Conservation (phyloP, 2,797 vertebrate genomes). For the Phyllotis vaccarum region DNA sequence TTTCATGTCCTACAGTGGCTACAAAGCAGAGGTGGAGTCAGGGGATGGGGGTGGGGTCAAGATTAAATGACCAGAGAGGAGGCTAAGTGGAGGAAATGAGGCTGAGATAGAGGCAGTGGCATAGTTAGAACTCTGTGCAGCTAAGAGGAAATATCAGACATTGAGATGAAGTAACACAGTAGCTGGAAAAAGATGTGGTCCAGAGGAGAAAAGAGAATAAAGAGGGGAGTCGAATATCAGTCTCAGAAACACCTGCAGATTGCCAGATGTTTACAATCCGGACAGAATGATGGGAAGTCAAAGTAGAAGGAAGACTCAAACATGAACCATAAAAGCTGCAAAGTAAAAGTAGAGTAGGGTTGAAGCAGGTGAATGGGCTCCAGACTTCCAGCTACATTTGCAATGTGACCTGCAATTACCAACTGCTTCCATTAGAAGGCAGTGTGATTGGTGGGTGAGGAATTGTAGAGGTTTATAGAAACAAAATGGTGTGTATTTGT, state of each 20-base stretch:
- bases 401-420: neutral
- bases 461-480: neutral
- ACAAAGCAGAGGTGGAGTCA: neutral
- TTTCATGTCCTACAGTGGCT: neutral
- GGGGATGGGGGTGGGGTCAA: neutral
- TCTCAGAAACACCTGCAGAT: neutral
- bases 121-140: neutral
- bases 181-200: rapidly evolving
- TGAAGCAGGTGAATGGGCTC: too few relatives aligned
- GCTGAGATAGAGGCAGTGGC: neutral
- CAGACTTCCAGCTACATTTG: neutral
- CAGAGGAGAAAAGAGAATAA: neutral
- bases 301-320: rapidly evolving
- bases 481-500: neutral
- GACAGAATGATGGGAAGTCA: rapidly evolving
- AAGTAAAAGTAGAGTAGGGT: too few relatives aligned
- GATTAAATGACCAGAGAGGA: neutral
- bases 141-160: neutral
- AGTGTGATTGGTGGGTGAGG: rapidly evolving
- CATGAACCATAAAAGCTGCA: rapidly evolving
- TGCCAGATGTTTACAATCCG: neutral
- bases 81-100: neutral
- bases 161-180: neutral
- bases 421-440: neutral
- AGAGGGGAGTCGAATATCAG: rapidly evolving